phyloP scores from a whole-genome alignment of 2,888 invertebrate genomes.

The Orthosia cruda region DNA sequence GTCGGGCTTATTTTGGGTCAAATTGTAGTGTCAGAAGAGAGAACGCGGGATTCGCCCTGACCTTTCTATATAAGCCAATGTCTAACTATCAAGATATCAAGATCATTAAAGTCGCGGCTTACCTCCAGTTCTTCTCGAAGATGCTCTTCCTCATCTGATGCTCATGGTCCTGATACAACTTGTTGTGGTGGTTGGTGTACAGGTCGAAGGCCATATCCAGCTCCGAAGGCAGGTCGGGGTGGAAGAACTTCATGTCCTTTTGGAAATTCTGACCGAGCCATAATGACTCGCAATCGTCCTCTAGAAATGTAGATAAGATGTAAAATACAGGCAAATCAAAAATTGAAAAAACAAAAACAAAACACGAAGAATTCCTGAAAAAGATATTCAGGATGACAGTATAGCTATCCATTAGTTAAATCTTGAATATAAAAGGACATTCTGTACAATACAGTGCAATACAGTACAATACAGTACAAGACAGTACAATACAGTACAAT shows the following conservation, averaged over 20 bases:
- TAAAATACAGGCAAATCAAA: no score
- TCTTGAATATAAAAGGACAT: no score
- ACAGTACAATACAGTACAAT: no score
- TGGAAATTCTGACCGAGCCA: slow-evolving; percentile 33
- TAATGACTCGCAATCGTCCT: background rate
- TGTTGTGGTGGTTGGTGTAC: slow-evolving; percentile 73
- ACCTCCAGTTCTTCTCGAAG: slow-evolving; percentile 79
- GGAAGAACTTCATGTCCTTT: slow-evolving; percentile 35
- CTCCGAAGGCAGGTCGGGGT: slow-evolving; percentile 47
- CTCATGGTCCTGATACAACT: slow-evolving; percentile 70
- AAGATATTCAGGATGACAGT: no score
- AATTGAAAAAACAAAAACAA: background rate
- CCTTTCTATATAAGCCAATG: background rate
- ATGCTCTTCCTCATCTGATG: slow-evolving; percentile 73
- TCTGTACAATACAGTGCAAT: no score
- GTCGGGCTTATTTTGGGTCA: no score
- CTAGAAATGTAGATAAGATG: slow-evolving; percentile 2
- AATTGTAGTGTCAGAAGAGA: no score
- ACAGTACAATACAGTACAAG: no score
- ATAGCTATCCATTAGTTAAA: no score
- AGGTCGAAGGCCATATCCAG: slow-evolving; percentile 62
- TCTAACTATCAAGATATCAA: background rate
- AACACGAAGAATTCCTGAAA: no score
- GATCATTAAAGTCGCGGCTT: slow-evolving; percentile 14
- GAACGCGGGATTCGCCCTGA: no score